phyloP scores from a whole-genome alignment of 2,888 invertebrate species.

The Thymelicus sylvestris region DNA sequence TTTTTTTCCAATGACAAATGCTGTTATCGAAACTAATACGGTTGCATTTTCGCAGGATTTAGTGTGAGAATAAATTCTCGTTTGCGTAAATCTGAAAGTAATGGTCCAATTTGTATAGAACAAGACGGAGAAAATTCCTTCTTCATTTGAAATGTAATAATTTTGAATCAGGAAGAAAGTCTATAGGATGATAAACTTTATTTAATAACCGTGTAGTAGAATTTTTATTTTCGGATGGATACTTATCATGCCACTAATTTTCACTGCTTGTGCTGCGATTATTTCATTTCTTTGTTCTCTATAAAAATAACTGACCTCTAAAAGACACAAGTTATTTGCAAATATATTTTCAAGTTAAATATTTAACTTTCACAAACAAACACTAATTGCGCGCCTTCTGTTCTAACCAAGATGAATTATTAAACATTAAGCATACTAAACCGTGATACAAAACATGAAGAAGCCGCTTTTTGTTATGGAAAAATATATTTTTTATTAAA shows the following conservation, averaged over 20 bases:
- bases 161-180: conserved; percentile 1
- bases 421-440: conserved; percentile 5
- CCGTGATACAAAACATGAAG: background rate
- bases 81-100: conserved; percentile 8
- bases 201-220: too few relatives aligned
- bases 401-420: background rate
- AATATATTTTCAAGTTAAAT: too few relatives aligned
- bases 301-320: too few relatives aligned
- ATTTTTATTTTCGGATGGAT: too few relatives aligned
- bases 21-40: background rate
- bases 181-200: too few relatives aligned
- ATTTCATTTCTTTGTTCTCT: too few relatives aligned
- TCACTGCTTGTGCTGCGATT: too few relatives aligned
- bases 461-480: background rate
- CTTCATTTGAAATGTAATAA: background rate
- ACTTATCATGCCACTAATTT: too few relatives aligned
- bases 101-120: conserved; percentile 7
- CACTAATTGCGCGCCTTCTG: background rate
- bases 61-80: conserved; percentile 1
- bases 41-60: background rate
- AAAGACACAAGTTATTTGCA: too few relatives aligned
- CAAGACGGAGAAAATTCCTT: conserved; percentile 1
- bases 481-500: conserved; percentile 13
- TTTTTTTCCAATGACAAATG: background rate
- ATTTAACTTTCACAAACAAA: background rate